Conservation (phyloP, 1,140 invertebrate genomes). For the Coptotermes formosanus region DNA sequence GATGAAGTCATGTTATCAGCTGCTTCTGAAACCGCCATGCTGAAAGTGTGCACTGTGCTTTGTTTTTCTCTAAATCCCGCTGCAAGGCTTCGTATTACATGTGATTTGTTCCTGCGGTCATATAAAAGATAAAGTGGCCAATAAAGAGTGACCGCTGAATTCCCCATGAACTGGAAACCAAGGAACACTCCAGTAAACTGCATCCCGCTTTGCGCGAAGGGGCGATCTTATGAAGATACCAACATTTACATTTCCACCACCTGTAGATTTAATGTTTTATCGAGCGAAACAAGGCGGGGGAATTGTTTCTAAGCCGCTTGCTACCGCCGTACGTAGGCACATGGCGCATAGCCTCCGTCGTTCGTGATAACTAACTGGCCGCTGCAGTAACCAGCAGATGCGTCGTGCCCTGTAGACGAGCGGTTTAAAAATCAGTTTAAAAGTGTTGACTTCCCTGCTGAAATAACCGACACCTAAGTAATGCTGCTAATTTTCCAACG, state of each 20-base stretch:
- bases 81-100: no score
- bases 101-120: background rate
- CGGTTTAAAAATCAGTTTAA: no score
- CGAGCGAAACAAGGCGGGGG: background rate
- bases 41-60: no score
- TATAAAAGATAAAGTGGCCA: background rate
- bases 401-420: no score
- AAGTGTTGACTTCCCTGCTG: no score
- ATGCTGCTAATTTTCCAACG: no score
- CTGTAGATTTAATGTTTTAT: constrained; percentile 19
- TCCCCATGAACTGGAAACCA: background rate
- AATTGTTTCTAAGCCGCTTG: background rate
- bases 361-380: no score
- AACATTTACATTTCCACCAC: constrained; percentile 16
- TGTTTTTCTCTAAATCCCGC: no score
- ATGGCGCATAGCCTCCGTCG: background rate
- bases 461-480: no score
- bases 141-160: background rate
- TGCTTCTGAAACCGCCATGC: no score
- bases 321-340: background rate
- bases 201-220: background rate
- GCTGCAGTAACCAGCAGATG: no score
- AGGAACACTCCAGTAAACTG: background rate
- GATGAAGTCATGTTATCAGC: no score
- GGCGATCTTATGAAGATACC: constrained; percentile 11